These are phyloP conservation scores for Unio delphinus DNA, from an alignment of 2,888 invertebrate genomes.

Conservation along the genomic window DNA sequence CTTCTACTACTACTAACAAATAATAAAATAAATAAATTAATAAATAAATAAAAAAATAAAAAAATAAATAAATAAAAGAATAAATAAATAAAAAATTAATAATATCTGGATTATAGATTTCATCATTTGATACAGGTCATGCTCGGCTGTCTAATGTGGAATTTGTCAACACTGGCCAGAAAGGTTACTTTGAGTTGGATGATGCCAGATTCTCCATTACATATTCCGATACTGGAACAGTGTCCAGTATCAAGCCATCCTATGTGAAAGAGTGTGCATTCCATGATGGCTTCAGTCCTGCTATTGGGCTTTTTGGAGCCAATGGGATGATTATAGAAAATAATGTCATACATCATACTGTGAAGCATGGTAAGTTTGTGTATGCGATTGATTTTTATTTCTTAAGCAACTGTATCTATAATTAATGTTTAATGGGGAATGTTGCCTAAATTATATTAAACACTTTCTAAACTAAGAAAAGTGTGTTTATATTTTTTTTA, in stretches of 20 bases:
- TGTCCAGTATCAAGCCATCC: constrained; percentile 43
- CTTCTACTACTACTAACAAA: too few relatives aligned
- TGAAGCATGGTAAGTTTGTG: constrained; percentile 49
- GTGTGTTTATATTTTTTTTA: too few relatives aligned
- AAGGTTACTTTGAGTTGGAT: constrained; percentile 51
- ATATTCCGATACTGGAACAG: constrained; percentile 49
- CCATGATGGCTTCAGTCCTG: constrained; percentile 56
- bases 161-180: constrained; percentile 61
- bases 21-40: too few relatives aligned
- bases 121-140: constrained; percentile 44
- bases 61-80: too few relatives aligned
- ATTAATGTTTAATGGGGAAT: too few relatives aligned
- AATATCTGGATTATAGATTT: too few relatives aligned
- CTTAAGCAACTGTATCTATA: too few relatives aligned
- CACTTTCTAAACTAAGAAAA: too few relatives aligned
- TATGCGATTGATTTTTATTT: too few relatives aligned
- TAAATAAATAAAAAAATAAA: too few relatives aligned
- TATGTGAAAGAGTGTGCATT: constrained; percentile 50
- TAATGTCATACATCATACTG: constrained; percentile 60
- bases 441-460: too few relatives aligned
- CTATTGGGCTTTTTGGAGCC: constrained; percentile 57
- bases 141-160: constrained; percentile 61
- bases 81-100: too few relatives aligned
- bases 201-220: constrained; percentile 61
- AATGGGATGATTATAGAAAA: constrained; percentile 49